These are phyloP conservation scores for Melipona bicolor DNA, from an alignment of 2,888 invertebrate genomes.

Conservation along the genomic window DNA sequence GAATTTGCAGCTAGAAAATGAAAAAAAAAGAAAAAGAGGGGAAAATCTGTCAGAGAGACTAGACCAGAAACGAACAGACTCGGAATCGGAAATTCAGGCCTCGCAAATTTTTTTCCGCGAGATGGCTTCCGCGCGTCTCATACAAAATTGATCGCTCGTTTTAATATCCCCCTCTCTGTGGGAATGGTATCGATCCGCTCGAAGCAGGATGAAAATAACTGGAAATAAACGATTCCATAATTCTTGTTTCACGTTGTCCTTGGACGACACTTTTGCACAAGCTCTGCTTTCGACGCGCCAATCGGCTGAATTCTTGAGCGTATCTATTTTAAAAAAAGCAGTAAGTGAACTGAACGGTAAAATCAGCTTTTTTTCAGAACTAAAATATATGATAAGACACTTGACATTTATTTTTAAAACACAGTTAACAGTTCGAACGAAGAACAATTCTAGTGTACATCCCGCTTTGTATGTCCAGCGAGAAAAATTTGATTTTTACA, in stretches of 20 bases:
- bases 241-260: slow-evolving; percentile 31
- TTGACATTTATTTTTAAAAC: too few relatives aligned
- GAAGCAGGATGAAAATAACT: slow-evolving; percentile 5
- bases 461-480: too few relatives aligned
- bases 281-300: not conserved
- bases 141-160: slow-evolving; percentile 22
- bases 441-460: too few relatives aligned
- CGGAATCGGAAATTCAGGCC: slow-evolving; percentile 1
- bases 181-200: slow-evolving; percentile 23
- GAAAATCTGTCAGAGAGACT: not conserved
- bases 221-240: slow-evolving; percentile 45
- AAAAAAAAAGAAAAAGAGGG: too few relatives aligned
- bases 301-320: not conserved
- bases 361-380: too few relatives aligned
- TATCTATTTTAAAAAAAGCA: too few relatives aligned
- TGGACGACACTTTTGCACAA: slow-evolving; percentile 28
- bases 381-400: too few relatives aligned
- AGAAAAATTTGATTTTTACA: too few relatives aligned
- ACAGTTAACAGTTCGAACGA: too few relatives aligned
- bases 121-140: not conserved
- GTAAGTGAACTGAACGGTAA: too few relatives aligned
- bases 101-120: not conserved
- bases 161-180: slow-evolving; percentile 12
- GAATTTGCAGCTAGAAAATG: not conserved
- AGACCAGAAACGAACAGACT: not conserved